These are phyloP conservation scores for Trichogramma dendrolimi DNA, from an alignment of 2,888 invertebrate genomes.

Conservation along the genomic window DNA sequence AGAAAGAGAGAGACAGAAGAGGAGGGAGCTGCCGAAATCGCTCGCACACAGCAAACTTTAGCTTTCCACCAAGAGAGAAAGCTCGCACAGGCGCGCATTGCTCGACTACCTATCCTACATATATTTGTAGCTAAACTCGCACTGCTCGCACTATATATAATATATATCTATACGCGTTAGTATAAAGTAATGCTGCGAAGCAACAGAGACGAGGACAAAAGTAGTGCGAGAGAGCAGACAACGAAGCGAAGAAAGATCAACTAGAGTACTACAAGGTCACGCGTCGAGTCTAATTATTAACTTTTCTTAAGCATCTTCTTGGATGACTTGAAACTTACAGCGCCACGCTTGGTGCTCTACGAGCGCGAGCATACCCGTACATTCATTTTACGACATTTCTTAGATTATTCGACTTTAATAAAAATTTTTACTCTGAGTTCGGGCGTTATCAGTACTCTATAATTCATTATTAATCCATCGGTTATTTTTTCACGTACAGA, in stretches of 20 bases:
- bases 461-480: too few relatives aligned
- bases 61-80: conserved; percentile 40
- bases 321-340: too few relatives aligned
- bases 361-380: too few relatives aligned
- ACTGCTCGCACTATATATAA: too few relatives aligned
- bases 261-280: conserved; percentile 48
- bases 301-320: conserved; percentile 32
- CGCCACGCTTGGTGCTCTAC: too few relatives aligned
- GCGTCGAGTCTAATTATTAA: conserved; percentile 50
- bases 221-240: conserved; percentile 28
- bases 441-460: too few relatives aligned
- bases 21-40: conserved; percentile 48
- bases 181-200: neutral
- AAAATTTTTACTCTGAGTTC: too few relatives aligned
- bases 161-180: too few relatives aligned
- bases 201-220: neutral
- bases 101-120: conserved; percentile 5
- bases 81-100: conserved; percentile 26
- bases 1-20: conserved; percentile 20
- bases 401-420: too few relatives aligned
- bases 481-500: too few relatives aligned
- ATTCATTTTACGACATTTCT: too few relatives aligned
- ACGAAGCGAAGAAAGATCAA: conserved; percentile 22
- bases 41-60: conserved; percentile 48
- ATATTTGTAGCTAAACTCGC: too few relatives aligned